phyloP scores from a whole-genome alignment of 2,797 vertebrate genomes.

The Labeo calbasu region DNA sequence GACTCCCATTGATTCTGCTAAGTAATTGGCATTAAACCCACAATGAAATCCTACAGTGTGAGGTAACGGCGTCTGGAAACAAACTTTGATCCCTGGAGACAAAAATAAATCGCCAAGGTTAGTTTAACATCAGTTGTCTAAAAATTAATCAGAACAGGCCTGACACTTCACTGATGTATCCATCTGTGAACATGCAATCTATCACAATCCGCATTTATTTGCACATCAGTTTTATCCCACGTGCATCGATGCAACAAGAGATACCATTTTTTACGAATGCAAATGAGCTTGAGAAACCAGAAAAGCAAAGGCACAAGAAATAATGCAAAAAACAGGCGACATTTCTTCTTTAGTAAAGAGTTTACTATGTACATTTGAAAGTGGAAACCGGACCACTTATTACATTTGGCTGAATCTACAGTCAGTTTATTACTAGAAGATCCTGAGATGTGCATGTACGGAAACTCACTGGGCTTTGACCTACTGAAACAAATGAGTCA shows the following conservation, averaged over 20 bases:
- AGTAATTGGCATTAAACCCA: slow-evolving; percentile 60
- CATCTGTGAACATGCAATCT: background rate
- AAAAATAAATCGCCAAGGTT: slow-evolving; percentile 18
- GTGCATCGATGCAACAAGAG: background rate
- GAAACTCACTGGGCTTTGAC: slow-evolving; percentile 27
- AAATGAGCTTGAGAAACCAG: background rate
- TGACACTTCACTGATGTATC: background rate
- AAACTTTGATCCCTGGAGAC: slow-evolving; percentile 28
- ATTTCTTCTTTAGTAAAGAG: slow-evolving; percentile 38
- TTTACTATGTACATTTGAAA: slow-evolving; percentile 51
- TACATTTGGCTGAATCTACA: slow-evolving; percentile 52
- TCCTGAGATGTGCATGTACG: slow-evolving; percentile 44
- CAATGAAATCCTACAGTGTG: slow-evolving; percentile 65
- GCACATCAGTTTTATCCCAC: background rate
- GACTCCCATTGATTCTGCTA: slow-evolving; percentile 66
- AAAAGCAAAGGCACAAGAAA: background rate
- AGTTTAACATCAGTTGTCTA: background rate
- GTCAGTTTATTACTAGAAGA: slow-evolving; percentile 48
- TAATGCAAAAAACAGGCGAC: slow-evolving; percentile 4
- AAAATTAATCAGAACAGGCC: slow-evolving; percentile 12
- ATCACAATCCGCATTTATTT: slow-evolving; percentile 17
- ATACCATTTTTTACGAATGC: background rate
- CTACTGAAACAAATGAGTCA: slow-evolving; percentile 18
- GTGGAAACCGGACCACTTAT: slow-evolving; percentile 22
- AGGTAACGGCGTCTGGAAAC: slow-evolving; percentile 29